Evolutionary conservation across 2,797 vertebrate genomes (phyloP), one percentile per base, ranked within the genome.

Genomic region (Stomatorhinus walkeri): DNA sequence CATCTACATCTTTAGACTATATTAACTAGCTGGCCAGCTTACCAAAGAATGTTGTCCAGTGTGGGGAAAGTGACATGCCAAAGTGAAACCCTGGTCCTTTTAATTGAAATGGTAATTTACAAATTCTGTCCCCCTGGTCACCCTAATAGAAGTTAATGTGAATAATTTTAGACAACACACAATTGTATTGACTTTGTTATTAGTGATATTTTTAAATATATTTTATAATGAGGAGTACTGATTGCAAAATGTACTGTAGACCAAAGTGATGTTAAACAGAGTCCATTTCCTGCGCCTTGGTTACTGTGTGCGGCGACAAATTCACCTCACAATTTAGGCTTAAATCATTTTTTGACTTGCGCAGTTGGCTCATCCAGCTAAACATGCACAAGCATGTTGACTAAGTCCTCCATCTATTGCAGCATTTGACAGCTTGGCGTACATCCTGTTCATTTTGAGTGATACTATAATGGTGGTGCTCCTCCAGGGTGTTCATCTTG

Each of bases 401-500:
- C 68, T 1, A 76, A 76, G 68, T 40, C 36, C 14, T 83, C 36
- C 36, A 48, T n/a, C 81, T 8, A 22, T 49, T 84, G 46, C 19
- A 49, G 46, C 22, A 24, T n/a, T 48, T 10, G n/a, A 48, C 48
- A 5, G 40, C 16, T 49, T 84, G 46, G 24, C 7, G 1, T 14
- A 84, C 3, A n/a, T 19, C n/a, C n/a, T 49, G 19, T 22, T 51
- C 2, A 83, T 24, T 48, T 6, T 24, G 43, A 28, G 40, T 84
- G 22, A 48, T 14, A 19, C 16, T 79, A 43, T 36, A 9, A 9
- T 79, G 36, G 72, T 40, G 72, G 2, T 87, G n/a, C 36, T 46
- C 90, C 90, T 90, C 40, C 94, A 99, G 98, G 91, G 90, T 99
- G 54, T 98, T 99, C 40, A 94, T 97, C 89, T 92, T 99, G 84